A percentile compares a stretch with the other conserved stretches of the same genome.
phyloP scores from a whole-genome alignment of 2,797 vertebrate genomes.

The Orientallactaga sibirica region DNA sequence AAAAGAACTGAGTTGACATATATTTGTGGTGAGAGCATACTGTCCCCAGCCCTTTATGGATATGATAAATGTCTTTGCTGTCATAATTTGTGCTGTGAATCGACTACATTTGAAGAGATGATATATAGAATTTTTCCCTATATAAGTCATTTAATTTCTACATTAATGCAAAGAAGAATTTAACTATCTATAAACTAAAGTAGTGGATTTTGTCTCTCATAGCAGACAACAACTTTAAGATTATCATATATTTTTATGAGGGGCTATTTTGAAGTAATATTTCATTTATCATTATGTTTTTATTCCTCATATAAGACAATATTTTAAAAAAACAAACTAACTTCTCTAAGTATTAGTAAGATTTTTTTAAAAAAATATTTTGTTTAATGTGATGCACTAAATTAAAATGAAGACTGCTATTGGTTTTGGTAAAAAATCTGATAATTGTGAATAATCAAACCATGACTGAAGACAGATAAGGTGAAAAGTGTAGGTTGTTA shows the following conservation, averaged over 20 bases:
- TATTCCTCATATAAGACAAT: constrained; percentile 69
- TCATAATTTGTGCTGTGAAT: neutral
- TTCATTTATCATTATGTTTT: constrained; percentile 65
- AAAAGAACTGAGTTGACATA: constrained; percentile 60
- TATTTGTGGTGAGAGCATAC: constrained; percentile 51
- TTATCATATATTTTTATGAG: constrained; percentile 67
- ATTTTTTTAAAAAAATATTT: constrained; percentile 73
- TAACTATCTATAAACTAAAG: constrained; percentile 46
- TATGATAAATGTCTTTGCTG: constrained; percentile 55
- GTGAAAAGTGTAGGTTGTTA: constrained; percentile 82
- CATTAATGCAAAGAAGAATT: constrained; percentile 28
- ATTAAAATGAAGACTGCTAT: constrained; percentile 80
- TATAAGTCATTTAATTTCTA: constrained; percentile 50
- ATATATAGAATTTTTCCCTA: neutral
- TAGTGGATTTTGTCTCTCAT: neutral
- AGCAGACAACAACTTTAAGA: constrained; percentile 50
- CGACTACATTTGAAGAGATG: constrained; percentile 27
- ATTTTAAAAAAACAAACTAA: constrained; percentile 74
- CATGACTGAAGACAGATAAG: constrained; percentile 82
- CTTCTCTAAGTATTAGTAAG: constrained; percentile 73
- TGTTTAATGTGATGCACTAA: constrained; percentile 78
- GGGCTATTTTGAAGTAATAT: constrained; percentile 15
- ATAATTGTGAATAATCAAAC: constrained; percentile 83
- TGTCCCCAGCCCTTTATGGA: neutral
- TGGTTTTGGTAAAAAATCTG: constrained; percentile 82